These are phyloP conservation scores for Campoletis sonorensis DNA, from an alignment of 1,140 invertebrate species.

Conservation along the genomic window DNA sequence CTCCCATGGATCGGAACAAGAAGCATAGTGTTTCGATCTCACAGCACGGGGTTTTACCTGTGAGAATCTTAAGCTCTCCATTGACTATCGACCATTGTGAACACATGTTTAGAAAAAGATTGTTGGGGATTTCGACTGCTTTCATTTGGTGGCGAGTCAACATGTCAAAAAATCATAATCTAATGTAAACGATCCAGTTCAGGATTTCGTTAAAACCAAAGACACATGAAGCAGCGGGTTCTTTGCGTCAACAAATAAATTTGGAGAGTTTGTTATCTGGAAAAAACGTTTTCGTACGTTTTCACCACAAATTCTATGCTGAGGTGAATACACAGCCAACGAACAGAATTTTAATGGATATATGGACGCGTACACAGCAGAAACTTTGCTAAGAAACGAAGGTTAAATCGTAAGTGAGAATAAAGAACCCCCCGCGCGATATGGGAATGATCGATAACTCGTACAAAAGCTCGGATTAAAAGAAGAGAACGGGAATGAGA, in stretches of 20 bases:
- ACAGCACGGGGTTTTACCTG: slow-evolving; percentile 66
- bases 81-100: background rate
- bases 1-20: slow-evolving; percentile 63
- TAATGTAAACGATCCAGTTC: background rate
- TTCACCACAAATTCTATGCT: no score
- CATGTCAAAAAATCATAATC: background rate
- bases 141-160: background rate
- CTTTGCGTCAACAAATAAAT: slow-evolving; percentile 42
- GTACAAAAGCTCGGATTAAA: slow-evolving; percentile 65
- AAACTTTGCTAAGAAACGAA: background rate
- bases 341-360: slow-evolving; percentile 38
- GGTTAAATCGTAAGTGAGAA: slow-evolving; percentile 22
- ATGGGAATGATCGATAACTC: slow-evolving; percentile 64
- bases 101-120: background rate
- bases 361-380: background rate
- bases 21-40: slow-evolving; percentile 55
- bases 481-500: slow-evolving; percentile 50
- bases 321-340: no score
- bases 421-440: slow-evolving; percentile 48
- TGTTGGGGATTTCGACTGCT: background rate
- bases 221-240: slow-evolving; percentile 34
- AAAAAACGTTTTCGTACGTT: no score
- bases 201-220: background rate
- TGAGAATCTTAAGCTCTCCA: background rate
- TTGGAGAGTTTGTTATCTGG: background rate